A percentile compares a stretch with the other conserved stretches of the same genome.
Conservation (phyloP, 2,888 invertebrate genomes). For the Agrochola lota region DNA sequence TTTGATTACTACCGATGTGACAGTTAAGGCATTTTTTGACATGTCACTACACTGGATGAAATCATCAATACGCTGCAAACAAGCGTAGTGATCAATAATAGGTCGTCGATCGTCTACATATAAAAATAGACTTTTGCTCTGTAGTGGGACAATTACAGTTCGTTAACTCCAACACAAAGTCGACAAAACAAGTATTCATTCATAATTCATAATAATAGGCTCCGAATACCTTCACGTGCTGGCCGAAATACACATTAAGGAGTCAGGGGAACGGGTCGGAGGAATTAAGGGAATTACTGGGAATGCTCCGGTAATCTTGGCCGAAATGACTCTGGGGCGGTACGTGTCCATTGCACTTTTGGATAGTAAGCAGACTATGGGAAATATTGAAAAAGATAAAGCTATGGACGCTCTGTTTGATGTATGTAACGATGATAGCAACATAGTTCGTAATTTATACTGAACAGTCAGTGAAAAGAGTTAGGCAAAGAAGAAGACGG, state of each 20-base stretch:
- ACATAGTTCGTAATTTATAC: neutral
- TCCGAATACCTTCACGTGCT: slow-evolving; percentile 59
- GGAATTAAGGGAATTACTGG: slow-evolving; percentile 80
- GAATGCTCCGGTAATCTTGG: slow-evolving; percentile 72
- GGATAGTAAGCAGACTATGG: neutral
- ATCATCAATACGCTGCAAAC: too few species aligned
- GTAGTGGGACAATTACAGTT: neutral
- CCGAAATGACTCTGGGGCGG: slow-evolving; percentile 70
- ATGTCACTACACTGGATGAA: too few species aligned
- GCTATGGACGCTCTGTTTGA: neutral
- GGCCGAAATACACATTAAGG: slow-evolving; percentile 65
- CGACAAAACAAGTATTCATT: slow-evolving; percentile 25
- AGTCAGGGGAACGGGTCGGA: slow-evolving; percentile 56
- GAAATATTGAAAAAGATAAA: neutral
- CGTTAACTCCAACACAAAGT: neutral
- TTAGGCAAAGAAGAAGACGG: neutral
- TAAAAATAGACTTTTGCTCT: neutral
- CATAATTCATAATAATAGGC: slow-evolving; percentile 43
- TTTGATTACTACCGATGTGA: neutral
- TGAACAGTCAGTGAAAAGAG: neutral
- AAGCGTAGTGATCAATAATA: neutral
- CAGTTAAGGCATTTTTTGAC: too few species aligned
- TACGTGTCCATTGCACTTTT: slow-evolving; percentile 64
- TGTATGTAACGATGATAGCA: neutral
- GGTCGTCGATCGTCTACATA: too few species aligned